These are phyloP conservation scores for Holothuria glaberrima DNA, from an alignment of 35 echinoderm and acorn worm genomes.

Conservation along the genomic window DNA sequence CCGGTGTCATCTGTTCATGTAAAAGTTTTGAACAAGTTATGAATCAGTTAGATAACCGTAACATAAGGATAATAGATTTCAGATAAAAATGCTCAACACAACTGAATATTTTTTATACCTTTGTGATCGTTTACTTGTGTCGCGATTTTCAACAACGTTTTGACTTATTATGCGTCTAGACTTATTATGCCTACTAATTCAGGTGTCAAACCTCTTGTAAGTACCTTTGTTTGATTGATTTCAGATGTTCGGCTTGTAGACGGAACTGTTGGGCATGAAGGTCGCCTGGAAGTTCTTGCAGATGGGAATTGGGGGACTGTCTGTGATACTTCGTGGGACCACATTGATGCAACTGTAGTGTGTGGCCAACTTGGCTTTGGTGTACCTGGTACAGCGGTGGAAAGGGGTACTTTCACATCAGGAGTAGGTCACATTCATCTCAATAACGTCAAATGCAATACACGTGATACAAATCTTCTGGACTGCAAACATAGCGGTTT, in stretches of 20 bases:
- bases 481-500: conserved; percentile 28
- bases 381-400: background rate
- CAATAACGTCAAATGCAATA: conserved; percentile 4
- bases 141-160: too few species aligned
- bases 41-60: too few species aligned
- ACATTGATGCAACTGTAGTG: conserved; percentile 46
- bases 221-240: background rate
- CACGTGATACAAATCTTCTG: background rate
- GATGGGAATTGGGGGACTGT: conserved; percentile 55
- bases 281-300: conserved; percentile 48
- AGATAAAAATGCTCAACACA: too few species aligned
- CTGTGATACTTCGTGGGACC: conserved; percentile 52
- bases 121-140: too few species aligned
- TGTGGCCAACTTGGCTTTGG: conserved; percentile 48
- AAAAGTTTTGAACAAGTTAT: too few species aligned
- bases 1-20: too few species aligned
- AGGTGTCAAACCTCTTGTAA: too few species aligned
- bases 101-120: too few species aligned
- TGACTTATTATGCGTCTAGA: too few species aligned
- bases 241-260: conserved; percentile 23
- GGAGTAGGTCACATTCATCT: conserved; percentile 22
- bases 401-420: background rate
- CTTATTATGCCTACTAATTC: too few species aligned
- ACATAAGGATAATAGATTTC: too few species aligned
- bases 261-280: conserved; percentile 4